These are phyloP conservation scores for Rhyacophila evoluta DNA, from an alignment of 2,888 invertebrate genomes.

Conservation along the genomic window DNA sequence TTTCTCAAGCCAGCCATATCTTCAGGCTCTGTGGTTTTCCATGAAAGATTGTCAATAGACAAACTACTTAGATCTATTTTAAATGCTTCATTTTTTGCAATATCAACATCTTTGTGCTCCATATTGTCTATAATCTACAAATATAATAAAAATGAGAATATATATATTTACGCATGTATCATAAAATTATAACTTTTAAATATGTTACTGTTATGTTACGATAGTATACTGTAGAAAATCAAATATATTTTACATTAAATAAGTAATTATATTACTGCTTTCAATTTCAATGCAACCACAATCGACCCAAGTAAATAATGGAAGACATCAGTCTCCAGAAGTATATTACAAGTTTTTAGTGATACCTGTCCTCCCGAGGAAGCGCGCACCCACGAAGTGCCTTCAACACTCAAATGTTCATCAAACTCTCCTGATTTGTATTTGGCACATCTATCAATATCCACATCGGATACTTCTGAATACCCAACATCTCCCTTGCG, in stretches of 20 bases:
- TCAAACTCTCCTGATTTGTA: slow-evolving; percentile 30
- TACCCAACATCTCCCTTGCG: slow-evolving; percentile 24
- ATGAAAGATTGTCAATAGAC: slow-evolving; percentile 67
- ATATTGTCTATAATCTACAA: slow-evolving; percentile 41
- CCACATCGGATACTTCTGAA: slow-evolving; percentile 26
- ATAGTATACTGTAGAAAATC: no score
- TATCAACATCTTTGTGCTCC: slow-evolving; percentile 38
- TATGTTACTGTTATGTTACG: no score
- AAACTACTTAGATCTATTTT: slow-evolving; percentile 64
- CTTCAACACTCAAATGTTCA: slow-evolving; percentile 32
- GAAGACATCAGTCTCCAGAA: no score
- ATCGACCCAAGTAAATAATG: no score
- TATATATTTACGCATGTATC: no score
- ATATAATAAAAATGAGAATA: no score
- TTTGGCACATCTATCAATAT: slow-evolving; percentile 31
- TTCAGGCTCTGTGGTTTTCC: slow-evolving; percentile 65
- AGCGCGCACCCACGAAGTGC: slow-evolving; percentile 47
- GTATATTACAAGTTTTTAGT: no score
- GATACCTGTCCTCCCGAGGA: slow-evolving; percentile 44
- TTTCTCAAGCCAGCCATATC: slow-evolving; percentile 72
- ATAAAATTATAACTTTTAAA: no score
- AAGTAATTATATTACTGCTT: no score
- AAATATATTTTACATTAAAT: no score
- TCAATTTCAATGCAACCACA: no score
- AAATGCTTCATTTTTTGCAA: slow-evolving; percentile 41